Conservation (phyloP, 2,113 vertebrate species). For the Erinaceus europaeus region DNA sequence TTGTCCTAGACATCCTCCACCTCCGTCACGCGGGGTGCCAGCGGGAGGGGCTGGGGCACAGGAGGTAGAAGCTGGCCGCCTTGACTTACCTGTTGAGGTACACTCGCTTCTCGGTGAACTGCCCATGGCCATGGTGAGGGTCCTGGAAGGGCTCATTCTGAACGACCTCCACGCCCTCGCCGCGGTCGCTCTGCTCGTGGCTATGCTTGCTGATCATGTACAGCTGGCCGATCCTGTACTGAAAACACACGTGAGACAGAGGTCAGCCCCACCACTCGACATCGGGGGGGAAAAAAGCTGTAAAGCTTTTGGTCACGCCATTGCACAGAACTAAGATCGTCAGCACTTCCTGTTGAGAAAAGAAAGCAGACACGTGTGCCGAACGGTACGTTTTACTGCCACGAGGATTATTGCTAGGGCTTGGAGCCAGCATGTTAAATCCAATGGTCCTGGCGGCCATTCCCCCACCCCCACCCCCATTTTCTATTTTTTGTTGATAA, state of each 20-base stretch:
- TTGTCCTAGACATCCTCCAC: neutral
- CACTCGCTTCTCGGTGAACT: slow-evolving; percentile 96
- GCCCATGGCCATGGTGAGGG: slow-evolving; percentile 92
- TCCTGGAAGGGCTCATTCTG: slow-evolving; percentile 94
- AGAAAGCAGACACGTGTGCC: neutral
- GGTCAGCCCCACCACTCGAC: neutral
- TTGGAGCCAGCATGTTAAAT: too few relatives aligned
- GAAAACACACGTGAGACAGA: slow-evolving; percentile 63
- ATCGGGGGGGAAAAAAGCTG: too few relatives aligned
- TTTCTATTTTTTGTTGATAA: too few relatives aligned
- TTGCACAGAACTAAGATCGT: fast-evolving
- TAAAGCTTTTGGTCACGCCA: fast-evolving
- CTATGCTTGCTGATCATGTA: slow-evolving; percentile 98
- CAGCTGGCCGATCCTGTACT: slow-evolving; percentile 92
- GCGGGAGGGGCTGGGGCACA: fast-evolving
- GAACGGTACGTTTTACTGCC: neutral
- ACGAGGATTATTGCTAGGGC: too few relatives aligned
- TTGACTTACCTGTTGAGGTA: slow-evolving; percentile 94
- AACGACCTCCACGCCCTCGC: slow-evolving; percentile 97
- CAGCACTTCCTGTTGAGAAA: neutral
- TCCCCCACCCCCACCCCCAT: too few relatives aligned
- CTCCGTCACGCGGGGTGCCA: neutral
- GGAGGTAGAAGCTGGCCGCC: neutral
- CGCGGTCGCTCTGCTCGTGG: slow-evolving; percentile 95
- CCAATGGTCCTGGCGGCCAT: too few relatives aligned